Base-by-base conservation (phyloP, 2,113 vertebrate genomes). In the Peucedramus taeniatus region DNA sequence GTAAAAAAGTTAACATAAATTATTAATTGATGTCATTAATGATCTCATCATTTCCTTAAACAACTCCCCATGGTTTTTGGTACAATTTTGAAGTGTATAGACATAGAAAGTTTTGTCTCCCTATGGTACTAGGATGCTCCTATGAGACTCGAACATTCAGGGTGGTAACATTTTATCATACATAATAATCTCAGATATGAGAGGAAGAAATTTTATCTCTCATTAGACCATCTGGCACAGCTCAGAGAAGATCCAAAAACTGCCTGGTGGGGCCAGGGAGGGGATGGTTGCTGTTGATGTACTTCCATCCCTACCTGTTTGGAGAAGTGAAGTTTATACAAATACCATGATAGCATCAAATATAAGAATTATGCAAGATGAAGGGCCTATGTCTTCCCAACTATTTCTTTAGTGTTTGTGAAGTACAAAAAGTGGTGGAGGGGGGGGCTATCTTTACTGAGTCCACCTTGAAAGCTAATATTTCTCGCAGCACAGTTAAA, bases 391-490 rank as follows among this genome's bases (percentile, higher is more conserved):
- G 51, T 54, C 42, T 83, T 69, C 19, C 31, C 74, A 86, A 57
- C 10, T 59, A 42, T 59, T 94, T 47, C 6, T 74, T 83, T 70
- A 80, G 51, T 50, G 15, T 23, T 54, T 70, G 39, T 40, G 37
- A 92, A 66, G 22, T 35, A 77, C 42, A 64, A 90, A 90, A 91
- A 59, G 11, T n/a, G n/a, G n/a, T n/a, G n/a, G n/a, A n/a, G n/a
- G 21, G 35, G 17, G 3, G 5, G 30, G 60, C 44, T 28, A 31
- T 81, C 42, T 90, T 88, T 94, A 44, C 59, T 40, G 54, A 91
- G 59, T 74, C 92, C 82, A 71, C 87, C 87, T 96, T 81, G 54
- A 96, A 96, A 96, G 79, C 85, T 94, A 94, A 96, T 93, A 96
- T 93, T 96, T 88, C 90, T 92, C 39, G 26, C 84, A 57, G 5